phyloP scores from a whole-genome alignment of 1,140 invertebrate genomes.

The Ooceraea biroi region DNA sequence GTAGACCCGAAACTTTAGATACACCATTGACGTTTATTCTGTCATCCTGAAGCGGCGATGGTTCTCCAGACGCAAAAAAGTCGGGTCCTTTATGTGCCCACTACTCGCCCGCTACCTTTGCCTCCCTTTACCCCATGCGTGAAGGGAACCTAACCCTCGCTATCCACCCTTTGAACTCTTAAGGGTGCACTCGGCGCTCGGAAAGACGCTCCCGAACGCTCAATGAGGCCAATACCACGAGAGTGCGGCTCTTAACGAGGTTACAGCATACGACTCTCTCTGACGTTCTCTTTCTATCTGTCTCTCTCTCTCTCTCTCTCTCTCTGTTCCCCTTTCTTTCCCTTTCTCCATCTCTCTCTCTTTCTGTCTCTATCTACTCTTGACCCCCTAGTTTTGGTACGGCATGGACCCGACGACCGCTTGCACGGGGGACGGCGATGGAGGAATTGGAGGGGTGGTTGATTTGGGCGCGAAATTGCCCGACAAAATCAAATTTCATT shows the following conservation, averaged over 20 bases:
- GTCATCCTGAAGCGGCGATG: neutral
- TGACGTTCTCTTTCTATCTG: neutral
- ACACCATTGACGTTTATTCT: neutral
- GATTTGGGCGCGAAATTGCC: conserved; percentile 86
- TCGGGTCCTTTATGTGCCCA: conserved; percentile 27
- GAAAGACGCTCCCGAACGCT: conserved; percentile 77
- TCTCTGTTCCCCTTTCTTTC: neutral
- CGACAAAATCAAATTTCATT: conserved; percentile 87
- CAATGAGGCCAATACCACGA: conserved; percentile 83
- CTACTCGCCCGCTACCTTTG: conserved; percentile 27
- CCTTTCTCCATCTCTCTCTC: neutral
- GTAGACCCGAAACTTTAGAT: neutral
- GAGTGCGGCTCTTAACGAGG: conserved; percentile 82
- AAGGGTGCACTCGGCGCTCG: conserved; percentile 76
- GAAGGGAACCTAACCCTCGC: conserved; percentile 26
- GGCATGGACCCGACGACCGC: conserved; percentile 37
- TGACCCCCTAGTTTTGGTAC: conserved; percentile 46
- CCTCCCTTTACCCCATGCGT: conserved; percentile 19
- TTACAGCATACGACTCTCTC: conserved; percentile 74
- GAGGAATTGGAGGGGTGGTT: conserved; percentile 68
- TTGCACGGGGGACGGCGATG: conserved; percentile 8
- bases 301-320: conserved; percentile 28
- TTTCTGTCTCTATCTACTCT: conserved; percentile 5
- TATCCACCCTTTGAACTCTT: conserved; percentile 73
- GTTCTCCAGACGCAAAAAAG: conserved; percentile 46